Conservation (phyloP, 2,888 invertebrate species). For the Drosophila nigritarsus region DNA sequence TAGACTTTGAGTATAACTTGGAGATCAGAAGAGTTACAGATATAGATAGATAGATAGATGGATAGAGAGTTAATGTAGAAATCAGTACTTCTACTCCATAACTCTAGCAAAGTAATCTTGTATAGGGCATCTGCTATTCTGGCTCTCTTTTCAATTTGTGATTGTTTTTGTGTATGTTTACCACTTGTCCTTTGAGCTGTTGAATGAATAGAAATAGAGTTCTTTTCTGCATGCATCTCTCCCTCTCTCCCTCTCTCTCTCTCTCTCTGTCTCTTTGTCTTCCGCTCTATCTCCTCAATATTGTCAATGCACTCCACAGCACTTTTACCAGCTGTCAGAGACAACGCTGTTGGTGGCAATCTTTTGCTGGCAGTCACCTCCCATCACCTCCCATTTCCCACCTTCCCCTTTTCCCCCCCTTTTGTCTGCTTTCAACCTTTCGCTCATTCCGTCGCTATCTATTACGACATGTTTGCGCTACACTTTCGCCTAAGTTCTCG, state of each 20-base stretch:
- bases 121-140: not conserved
- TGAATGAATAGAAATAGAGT: constrained; percentile 46
- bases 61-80: not conserved
- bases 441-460: constrained; percentile 48
- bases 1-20: not conserved
- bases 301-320: constrained; percentile 76
- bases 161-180: constrained; percentile 48
- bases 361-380: constrained; percentile 21
- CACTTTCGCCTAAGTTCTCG: constrained; percentile 61
- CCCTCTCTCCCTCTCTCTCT: not conserved
- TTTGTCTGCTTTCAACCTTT: constrained; percentile 8
- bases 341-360: constrained; percentile 54
- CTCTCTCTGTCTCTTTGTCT: not conserved
- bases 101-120: no score
- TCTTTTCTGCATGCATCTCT: constrained; percentile 24
- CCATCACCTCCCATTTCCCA: not conserved
- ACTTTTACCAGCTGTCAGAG: constrained; percentile 71
- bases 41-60: no score
- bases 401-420: not conserved
- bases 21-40: not conserved
- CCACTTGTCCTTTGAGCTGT: constrained; percentile 63
- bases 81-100: not conserved
- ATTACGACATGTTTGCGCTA: constrained; percentile 73
- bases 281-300: constrained; percentile 29
- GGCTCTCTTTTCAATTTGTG: not conserved